Conservation (phyloP, 35 echinoderm and acorn worm species). For the Anneissia japonica region DNA sequence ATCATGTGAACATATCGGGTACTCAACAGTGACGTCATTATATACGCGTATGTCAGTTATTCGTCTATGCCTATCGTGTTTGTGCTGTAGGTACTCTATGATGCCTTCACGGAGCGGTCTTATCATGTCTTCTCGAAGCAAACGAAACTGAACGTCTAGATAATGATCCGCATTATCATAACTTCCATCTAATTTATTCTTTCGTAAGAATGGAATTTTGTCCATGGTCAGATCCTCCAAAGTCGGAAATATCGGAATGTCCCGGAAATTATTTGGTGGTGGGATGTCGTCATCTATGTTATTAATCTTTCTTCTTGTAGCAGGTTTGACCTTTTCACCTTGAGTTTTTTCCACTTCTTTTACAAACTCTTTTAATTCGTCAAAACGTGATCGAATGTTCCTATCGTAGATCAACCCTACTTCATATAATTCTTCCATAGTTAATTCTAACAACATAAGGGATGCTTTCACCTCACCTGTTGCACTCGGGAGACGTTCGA, state of each 20-base stretch:
- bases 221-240: neutral
- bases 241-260: constrained; percentile 24
- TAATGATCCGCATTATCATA: constrained; percentile 43
- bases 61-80: neutral
- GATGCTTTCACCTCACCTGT: neutral
- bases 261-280: constrained; percentile 15
- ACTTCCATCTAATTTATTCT: constrained; percentile 15
- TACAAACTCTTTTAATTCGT: neutral
- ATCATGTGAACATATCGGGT: neutral
- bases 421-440: neutral
- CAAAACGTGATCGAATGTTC: neutral
- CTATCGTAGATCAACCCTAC: neutral
- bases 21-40: constrained; percentile 8
- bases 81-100: constrained; percentile 2
- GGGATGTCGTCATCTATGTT: neutral
- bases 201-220: neutral
- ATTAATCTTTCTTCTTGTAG: neutral
- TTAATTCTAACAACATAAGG: neutral
- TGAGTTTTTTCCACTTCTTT: neutral
- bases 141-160: constrained; percentile 55
- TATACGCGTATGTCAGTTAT: constrained; percentile 27
- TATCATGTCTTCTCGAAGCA: constrained; percentile 53
- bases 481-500: neutral
- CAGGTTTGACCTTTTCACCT: neutral
- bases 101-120: constrained; percentile 36